Conservation (phyloP, 92 coral and sea anemone genomes). For the Epizoanthus rinbou region DNA sequence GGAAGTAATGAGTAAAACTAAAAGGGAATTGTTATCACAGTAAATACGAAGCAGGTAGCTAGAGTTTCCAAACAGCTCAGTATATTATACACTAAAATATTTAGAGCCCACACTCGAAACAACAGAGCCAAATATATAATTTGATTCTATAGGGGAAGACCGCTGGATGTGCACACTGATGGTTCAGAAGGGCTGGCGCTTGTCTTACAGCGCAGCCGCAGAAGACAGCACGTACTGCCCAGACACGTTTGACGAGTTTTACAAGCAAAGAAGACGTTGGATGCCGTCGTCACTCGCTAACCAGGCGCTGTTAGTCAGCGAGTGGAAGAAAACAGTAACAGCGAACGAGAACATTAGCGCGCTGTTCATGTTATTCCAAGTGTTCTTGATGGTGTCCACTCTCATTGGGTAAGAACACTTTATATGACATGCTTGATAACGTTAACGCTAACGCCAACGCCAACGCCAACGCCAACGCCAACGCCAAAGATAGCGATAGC, state of each 20-base stretch:
- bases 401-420: constrained; percentile 53
- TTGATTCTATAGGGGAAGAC: constrained; percentile 76
- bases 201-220: constrained; percentile 71
- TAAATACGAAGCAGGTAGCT: no score
- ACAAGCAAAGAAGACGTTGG: constrained; percentile 69
- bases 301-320: constrained; percentile 56
- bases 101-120: no score
- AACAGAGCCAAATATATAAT: not conserved
- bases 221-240: constrained; percentile 72
- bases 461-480: no score
- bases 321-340: constrained; percentile 44
- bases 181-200: constrained; percentile 96
- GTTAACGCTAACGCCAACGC: no score
- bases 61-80: no score
- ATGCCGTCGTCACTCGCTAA: constrained; percentile 67
- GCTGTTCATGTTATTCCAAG: constrained; percentile 52
- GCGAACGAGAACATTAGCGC: constrained; percentile 57
- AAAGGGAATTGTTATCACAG: no score
- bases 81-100: no score
- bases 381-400: constrained; percentile 57
- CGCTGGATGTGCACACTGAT: constrained; percentile 98
- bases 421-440: no score
- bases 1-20: no score
- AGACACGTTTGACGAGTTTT: constrained; percentile 66
- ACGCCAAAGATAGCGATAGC: no score